Evolutionary conservation across 2,797 vertebrate genomes (phyloP).

Genomic region (Epinephelus awoara): DNA sequence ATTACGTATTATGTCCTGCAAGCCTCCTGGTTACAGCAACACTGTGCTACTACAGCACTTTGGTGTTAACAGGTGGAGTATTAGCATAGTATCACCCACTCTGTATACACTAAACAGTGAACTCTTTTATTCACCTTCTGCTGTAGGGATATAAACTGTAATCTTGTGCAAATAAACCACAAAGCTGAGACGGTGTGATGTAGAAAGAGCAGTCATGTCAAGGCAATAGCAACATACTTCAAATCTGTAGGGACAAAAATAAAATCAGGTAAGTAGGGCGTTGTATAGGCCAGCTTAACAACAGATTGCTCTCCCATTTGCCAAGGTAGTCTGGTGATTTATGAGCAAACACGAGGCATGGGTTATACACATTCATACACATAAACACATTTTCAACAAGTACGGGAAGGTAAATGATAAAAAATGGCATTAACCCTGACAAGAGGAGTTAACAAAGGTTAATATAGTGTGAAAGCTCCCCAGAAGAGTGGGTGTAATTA

Average conservation of each 20-base stretch:
- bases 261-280: conserved; percentile 64
- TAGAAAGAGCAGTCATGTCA: not conserved
- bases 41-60: conserved; percentile 19
- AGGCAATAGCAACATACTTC: conserved; percentile 28
- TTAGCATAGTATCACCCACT: not conserved
- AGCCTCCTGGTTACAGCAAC: conserved; percentile 26
- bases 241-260: conserved; percentile 37
- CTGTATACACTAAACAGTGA: not conserved
- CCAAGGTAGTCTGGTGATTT: conserved; percentile 33
- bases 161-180: conserved; percentile 21
- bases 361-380: not conserved
- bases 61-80: conserved; percentile 22
- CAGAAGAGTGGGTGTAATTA: conserved; percentile 64
- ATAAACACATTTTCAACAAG: conserved; percentile 10
- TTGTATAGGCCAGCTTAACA: conserved; percentile 25
- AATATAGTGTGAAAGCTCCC: conserved; percentile 55
- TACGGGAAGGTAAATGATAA: conserved; percentile 3
- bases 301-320: conserved; percentile 35
- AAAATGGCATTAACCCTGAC: conserved; percentile 20
- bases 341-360: conserved; percentile 13
- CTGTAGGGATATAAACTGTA: not conserved
- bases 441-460: conserved; percentile 55
- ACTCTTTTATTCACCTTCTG: conserved; percentile 2
- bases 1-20: conserved; percentile 1
- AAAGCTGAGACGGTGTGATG: not conserved